phyloP scores from a whole-genome alignment of 1,140 invertebrate species.

The Metaphire vulgaris region DNA sequence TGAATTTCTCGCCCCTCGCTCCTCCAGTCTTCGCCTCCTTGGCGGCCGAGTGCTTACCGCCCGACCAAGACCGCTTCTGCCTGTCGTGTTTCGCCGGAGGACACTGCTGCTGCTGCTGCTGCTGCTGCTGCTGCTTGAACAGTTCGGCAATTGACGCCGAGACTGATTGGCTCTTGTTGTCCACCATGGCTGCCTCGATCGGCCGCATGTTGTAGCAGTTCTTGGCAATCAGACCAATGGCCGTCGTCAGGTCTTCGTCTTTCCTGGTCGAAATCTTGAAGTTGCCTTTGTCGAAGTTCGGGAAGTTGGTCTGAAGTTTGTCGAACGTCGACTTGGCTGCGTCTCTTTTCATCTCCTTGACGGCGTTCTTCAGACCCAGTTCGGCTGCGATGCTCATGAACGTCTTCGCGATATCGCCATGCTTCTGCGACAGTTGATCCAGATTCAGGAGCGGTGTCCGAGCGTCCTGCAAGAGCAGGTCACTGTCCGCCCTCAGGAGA shows the following conservation, averaged over 20 bases:
- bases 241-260: neutral
- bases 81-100: neutral
- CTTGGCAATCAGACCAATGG: neutral
- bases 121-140: neutral
- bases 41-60: neutral
- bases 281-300: neutral
- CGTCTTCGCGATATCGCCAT: neutral
- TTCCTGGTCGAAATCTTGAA: neutral
- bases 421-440: neutral
- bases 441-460: neutral
- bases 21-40: neutral
- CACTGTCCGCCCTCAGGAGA: neutral
- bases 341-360: neutral
- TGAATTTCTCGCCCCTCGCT: conserved; percentile 15
- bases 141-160: neutral
- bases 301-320: neutral
- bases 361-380: neutral
- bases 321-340: neutral
- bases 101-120: no score
- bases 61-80: neutral
- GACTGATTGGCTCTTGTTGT: neutral
- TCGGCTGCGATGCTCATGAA: neutral
- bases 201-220: neutral
- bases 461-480: neutral
- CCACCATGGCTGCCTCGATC: neutral